Conservation (phyloP, 2,888 invertebrate species). For the Koerneria pararmatus region DNA sequence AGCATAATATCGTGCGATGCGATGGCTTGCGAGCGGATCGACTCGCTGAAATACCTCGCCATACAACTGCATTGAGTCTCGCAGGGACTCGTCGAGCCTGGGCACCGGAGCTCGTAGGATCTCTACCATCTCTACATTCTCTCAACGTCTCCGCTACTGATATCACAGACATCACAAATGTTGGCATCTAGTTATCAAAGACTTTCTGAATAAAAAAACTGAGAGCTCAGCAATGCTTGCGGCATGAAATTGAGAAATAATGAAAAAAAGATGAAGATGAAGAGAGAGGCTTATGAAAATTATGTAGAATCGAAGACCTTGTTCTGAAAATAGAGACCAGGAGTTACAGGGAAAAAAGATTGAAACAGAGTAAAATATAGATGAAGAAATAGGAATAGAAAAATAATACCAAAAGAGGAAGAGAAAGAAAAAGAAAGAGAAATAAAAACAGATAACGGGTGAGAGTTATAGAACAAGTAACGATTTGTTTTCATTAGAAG, state of each 20-base stretch:
- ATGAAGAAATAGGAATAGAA: no score
- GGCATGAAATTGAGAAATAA: no score
- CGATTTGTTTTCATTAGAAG: not conserved
- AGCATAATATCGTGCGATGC: constrained; percentile 17
- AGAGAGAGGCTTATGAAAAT: no score
- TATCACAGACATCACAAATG: constrained; percentile 10
- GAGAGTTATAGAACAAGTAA: not conserved
- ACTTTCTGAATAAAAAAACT: no score
- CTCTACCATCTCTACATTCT: constrained; percentile 12
- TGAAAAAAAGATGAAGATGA: no score
- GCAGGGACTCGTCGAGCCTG: not conserved
- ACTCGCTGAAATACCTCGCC: constrained; percentile 11
- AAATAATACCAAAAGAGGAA: not conserved
- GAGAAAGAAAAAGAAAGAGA: not conserved
- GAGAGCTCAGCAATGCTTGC: no score
- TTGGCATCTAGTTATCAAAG: not conserved
- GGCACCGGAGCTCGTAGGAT: not conserved
- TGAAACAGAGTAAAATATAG: no score
- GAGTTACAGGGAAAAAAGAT: no score
- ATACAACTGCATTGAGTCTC: constrained; percentile 9
- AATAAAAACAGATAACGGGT: not conserved
- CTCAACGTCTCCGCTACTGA: constrained; percentile 20
- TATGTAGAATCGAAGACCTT: no score
- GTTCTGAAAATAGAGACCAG: no score
- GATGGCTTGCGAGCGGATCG: constrained; percentile 3